These are phyloP conservation scores for Hemicordylus capensis DNA, from an alignment of 2,113 vertebrate species.

Conservation along the genomic window DNA sequence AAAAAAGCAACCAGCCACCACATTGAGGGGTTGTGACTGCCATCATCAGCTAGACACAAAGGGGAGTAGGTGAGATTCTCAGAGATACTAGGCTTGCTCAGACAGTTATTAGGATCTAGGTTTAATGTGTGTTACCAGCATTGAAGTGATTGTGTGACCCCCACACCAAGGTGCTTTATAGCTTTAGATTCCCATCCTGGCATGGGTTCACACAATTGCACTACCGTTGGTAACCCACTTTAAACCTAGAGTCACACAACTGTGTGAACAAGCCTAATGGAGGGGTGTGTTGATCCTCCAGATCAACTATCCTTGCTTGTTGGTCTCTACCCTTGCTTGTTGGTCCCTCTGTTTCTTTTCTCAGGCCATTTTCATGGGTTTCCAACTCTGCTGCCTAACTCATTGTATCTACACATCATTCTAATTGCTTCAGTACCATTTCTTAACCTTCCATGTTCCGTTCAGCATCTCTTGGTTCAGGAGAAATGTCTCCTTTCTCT, in stretches of 20 bases:
- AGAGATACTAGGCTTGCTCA: neutral
- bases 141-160: too few species aligned
- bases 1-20: neutral
- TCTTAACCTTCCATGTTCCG: neutral
- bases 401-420: neutral
- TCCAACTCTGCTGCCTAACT: neutral
- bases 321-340: neutral
- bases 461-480: neutral
- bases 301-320: neutral
- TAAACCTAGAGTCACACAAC: too few species aligned
- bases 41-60: neutral
- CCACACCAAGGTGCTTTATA: too few species aligned
- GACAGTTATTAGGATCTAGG: too few species aligned
- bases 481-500: neutral
- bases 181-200: neutral
- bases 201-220: too few species aligned
- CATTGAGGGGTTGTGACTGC: neutral
- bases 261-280: neutral
- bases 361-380: neutral
- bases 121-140: neutral
- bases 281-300: neutral
- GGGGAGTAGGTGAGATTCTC: neutral
- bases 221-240: neutral
- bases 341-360: neutral
- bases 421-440: neutral